Evolutionary conservation across 1,140 invertebrate genomes (phyloP).

Genomic region (Orchestia grillus): DNA sequence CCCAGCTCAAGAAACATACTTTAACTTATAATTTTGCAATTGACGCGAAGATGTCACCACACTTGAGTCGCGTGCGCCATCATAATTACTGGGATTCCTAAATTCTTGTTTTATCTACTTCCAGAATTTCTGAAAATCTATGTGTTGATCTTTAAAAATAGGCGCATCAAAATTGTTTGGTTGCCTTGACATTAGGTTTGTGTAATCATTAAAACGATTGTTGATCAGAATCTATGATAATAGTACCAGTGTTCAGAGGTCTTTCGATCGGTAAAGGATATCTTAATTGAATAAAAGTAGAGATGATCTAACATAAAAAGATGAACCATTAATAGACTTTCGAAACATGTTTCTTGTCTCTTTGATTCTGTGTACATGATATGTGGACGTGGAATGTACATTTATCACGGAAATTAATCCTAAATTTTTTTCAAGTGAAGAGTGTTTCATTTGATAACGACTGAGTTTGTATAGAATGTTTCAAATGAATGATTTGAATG

Average conservation of each 20-base stretch:
- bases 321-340: background rate
- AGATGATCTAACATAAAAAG: background rate
- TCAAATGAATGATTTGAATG: background rate
- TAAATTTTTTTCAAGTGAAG: background rate
- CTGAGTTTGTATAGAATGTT: background rate
- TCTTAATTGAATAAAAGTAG: background rate
- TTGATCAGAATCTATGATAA: background rate
- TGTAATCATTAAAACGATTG: background rate
- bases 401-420: too few relatives aligned
- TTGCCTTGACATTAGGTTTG: too few relatives aligned
- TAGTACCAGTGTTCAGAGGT: background rate
- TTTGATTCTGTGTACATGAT: background rate
- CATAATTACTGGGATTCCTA: background rate
- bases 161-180: too few relatives aligned
- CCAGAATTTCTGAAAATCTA: background rate
- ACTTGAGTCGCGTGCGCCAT: background rate
- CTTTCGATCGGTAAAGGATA: background rate
- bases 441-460: background rate
- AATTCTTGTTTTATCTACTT: background rate
- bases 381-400: background rate
- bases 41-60: background rate
- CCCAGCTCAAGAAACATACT: background rate
- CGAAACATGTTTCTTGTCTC: background rate
- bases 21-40: background rate
- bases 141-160: too few relatives aligned